Base-by-base conservation (phyloP, 2,113 vertebrate species). In the Eurypyga helias region DNA sequence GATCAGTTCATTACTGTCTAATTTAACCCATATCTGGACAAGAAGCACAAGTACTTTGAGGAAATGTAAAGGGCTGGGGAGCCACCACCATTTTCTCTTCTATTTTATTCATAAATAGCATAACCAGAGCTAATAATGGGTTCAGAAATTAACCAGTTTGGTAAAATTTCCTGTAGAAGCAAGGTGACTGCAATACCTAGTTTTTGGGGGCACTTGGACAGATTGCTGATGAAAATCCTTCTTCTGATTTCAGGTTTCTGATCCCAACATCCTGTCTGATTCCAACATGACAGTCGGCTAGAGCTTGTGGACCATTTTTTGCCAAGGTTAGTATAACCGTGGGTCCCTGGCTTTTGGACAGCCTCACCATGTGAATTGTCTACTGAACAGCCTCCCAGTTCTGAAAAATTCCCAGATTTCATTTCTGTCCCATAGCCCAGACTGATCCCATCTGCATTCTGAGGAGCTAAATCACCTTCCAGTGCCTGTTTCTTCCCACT, bases 161-260 rank as follows among this genome's bases (percentile, higher is more conserved):
- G 25, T 61, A 33, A 48, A 54, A 45, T 38, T 10, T 62, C 62
- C 36, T 87, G 15, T n/a, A 45, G 43, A 36, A 89, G 24, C 45
- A 24, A 1, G 2, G 2, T 89, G 48, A 19, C 28, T 54, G 31
- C 69, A 49, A 0, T 54, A 7, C 55, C 28, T 85, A 34, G 0
- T 14, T n/a, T 21, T 4, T 3, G 26, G 29, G 52, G 25, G 41
- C 9, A 4, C 31, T 33, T 38, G 19, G 34, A 17, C 70, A 60
- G 26, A 8, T 38, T 73, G 46, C 55, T 90, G 64, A 20, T 48
- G 33, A 43, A 38, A 75, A 14, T 20, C 17, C 4, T 49, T 90
- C 49, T 49, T 90, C 49, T 81, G 48, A 73, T 84, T 84, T 64
- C 54, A 84, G 64, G 58, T 58, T 36, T 49, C 48, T 77, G 46